A percentile compares a stretch with the other conserved stretches of the same genome.
Evolutionary conservation across 2,113 vertebrate species (phyloP).

Genomic region (Salvelinus alpinus): DNA sequence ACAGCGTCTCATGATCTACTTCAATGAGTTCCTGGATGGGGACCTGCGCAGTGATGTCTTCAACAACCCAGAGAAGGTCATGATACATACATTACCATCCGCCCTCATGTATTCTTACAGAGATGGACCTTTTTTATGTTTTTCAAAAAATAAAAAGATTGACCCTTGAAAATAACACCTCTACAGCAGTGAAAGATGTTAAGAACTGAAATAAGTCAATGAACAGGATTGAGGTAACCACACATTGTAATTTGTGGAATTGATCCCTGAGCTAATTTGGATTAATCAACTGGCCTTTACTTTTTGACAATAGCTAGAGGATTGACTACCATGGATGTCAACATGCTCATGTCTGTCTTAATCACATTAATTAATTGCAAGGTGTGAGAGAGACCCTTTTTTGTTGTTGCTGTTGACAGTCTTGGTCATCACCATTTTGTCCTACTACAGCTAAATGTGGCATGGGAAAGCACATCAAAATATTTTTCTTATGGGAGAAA

Average conservation of each 20-base stretch:
- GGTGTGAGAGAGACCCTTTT: too few relatives aligned
- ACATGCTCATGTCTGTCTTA: constrained; percentile 61
- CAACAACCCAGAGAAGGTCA: constrained; percentile 97
- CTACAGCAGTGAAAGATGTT: not conserved
- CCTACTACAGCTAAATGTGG: too few relatives aligned
- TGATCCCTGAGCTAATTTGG: constrained; percentile 62
- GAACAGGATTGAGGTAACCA: constrained; percentile 55
- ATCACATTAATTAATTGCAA: constrained; percentile 49
- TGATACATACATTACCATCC: constrained; percentile 20
- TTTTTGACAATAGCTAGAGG: constrained; percentile 64
- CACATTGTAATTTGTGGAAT: constrained; percentile 68
- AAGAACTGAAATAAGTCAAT: not conserved
- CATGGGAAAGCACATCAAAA: too few relatives aligned
- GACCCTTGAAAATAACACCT: constrained; percentile 36
- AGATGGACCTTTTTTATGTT: too few relatives aligned
- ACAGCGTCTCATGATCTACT: constrained; percentile 99
- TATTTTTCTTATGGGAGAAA: too few relatives aligned
- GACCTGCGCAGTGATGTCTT: constrained; percentile 98
- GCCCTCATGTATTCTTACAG: not conserved
- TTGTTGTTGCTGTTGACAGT: too few relatives aligned
- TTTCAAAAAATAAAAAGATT: not conserved
- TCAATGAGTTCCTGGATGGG: constrained; percentile 99
- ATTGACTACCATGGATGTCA: constrained; percentile 71
- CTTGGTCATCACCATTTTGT: too few relatives aligned
- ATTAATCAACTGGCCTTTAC: constrained; percentile 40